These are phyloP conservation scores for Rhabdophis nuchalis DNA, from an alignment of 2,797 vertebrate species.

Conservation along the genomic window DNA sequence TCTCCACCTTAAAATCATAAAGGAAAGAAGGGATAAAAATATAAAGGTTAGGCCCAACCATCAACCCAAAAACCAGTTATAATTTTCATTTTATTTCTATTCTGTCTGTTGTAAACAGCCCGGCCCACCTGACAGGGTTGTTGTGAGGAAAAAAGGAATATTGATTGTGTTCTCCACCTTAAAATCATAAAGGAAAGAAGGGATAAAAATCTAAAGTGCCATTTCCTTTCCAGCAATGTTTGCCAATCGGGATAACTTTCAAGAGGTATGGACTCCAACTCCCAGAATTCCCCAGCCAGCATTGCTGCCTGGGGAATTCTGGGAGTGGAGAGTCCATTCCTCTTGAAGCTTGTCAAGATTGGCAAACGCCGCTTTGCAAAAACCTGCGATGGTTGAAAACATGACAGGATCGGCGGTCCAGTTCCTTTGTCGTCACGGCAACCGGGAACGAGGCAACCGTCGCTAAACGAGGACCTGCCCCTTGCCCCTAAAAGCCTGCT, in stretches of 20 bases:
- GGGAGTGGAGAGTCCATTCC: neutral
- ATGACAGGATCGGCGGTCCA: neutral
- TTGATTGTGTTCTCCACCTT: neutral
- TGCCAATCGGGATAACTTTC: no score
- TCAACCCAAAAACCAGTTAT: neutral
- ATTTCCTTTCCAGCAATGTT: no score
- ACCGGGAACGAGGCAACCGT: neutral
- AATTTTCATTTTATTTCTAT: neutral
- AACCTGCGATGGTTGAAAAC: rapidly evolving
- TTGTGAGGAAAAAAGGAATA: neutral
- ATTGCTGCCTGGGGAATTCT: no score
- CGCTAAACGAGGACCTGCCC: neutral
- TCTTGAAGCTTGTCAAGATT: neutral
- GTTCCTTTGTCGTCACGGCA: neutral
- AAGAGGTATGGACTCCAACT: no score
- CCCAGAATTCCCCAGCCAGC: no score
- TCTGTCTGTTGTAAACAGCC: neutral
- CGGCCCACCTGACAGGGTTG: neutral
- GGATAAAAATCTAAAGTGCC: neutral
- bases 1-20: neutral
- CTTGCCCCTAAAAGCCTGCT: neutral
- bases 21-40: no score
- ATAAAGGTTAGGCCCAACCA: no score
- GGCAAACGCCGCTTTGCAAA: neutral
- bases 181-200: neutral